Conservation (phyloP, 2,113 vertebrate species). For the Rhinogobius similis region DNA sequence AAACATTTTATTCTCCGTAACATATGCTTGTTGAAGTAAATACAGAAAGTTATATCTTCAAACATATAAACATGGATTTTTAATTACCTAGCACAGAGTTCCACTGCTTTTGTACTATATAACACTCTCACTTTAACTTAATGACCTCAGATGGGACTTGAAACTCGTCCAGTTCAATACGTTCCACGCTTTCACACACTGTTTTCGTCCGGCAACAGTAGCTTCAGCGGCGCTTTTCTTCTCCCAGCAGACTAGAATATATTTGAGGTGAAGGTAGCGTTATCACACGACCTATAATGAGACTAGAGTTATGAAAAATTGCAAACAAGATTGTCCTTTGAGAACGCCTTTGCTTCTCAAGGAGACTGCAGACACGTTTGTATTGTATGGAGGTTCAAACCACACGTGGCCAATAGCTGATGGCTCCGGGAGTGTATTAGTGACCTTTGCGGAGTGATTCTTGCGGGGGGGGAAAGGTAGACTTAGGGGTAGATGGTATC, state of each 20-base stretch:
- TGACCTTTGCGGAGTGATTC: constrained; percentile 35
- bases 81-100: too few species aligned
- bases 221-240: background rate
- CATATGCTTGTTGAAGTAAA: too few species aligned
- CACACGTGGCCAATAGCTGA: background rate
- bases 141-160: background rate
- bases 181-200: background rate
- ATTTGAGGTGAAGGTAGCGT: constrained; percentile 2
- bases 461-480: constrained; percentile 19
- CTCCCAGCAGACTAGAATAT: constrained; percentile 2
- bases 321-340: constrained; percentile 7
- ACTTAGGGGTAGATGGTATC: constrained; percentile 37
- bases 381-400: background rate
- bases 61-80: too few species aligned
- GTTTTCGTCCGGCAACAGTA: background rate
- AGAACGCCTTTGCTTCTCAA: constrained; percentile 10
- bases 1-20: too few species aligned
- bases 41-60: too few species aligned
- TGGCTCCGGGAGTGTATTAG: constrained; percentile 19
- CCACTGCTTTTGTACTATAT: too few species aligned
- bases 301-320: constrained; percentile 6
- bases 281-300: constrained; percentile 6
- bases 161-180: background rate
- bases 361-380: constrained; percentile 13
- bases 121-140: background rate